These are phyloP conservation scores for Chrysemys picta DNA, from an alignment of 2,113 vertebrate genomes.

Conservation along the genomic window DNA sequence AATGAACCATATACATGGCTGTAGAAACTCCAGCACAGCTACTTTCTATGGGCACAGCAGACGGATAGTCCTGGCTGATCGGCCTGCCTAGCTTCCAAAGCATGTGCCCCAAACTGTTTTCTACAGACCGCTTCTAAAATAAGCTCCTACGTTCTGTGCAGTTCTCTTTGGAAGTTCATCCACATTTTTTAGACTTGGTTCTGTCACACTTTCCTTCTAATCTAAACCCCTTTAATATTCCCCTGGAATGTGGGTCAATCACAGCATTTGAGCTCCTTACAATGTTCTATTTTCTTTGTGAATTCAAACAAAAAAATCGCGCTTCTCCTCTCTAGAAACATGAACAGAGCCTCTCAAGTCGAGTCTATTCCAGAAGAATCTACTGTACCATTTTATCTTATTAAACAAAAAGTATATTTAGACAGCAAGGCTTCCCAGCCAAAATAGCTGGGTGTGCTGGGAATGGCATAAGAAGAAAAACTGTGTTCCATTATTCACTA, in stretches of 20 bases:
- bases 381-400: neutral
- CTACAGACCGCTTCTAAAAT: neutral
- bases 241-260: neutral
- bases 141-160: neutral
- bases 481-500: neutral
- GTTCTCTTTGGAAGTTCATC: neutral
- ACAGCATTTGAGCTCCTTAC: fast-evolving
- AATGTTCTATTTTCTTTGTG: neutral
- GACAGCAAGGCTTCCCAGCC: neutral
- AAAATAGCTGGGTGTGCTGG: neutral
- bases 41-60: neutral
- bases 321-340: neutral
- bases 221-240: neutral
- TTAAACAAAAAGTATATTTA: neutral
- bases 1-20: neutral
- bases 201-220: neutral
- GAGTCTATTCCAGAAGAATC: neutral
- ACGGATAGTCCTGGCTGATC: neutral
- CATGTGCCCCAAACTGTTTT: neutral
- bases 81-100: neutral
- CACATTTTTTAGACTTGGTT: neutral
- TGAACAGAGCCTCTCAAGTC: neutral
- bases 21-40: neutral
- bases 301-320: neutral
- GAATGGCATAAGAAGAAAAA: neutral